Percentiles rank a stretch among this genome's conserved stretches.
These are phyloP conservation scores for Xylocopa sonorina DNA, from an alignment of 1,140 invertebrate species.

Conservation along the genomic window DNA sequence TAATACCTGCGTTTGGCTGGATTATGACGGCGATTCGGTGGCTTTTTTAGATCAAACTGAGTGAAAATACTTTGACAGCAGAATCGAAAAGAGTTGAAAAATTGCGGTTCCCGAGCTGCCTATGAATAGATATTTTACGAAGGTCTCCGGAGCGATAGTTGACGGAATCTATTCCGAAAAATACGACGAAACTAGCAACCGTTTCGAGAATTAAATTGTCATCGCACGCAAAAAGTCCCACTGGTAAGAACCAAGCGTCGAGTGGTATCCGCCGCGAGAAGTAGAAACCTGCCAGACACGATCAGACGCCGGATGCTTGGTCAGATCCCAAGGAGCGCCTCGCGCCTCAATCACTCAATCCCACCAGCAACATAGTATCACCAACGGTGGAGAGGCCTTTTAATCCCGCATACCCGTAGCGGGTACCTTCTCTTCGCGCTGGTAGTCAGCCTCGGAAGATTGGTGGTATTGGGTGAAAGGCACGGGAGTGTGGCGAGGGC, in stretches of 20 bases:
- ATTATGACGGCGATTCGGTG: neutral
- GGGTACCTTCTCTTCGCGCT: conserved; percentile 29
- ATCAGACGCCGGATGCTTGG: neutral
- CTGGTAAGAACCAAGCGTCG: too few relatives aligned
- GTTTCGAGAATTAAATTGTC: too few relatives aligned
- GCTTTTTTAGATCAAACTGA: neutral
- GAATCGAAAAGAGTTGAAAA: too few relatives aligned
- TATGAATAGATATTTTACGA: too few relatives aligned
- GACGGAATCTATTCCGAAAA: too few relatives aligned
- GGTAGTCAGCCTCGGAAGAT: conserved; percentile 65
- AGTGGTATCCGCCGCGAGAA: too few relatives aligned
- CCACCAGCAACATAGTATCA: neutral
- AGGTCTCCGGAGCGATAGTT: too few relatives aligned
- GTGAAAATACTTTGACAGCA: neutral
- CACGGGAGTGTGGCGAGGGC: conserved; percentile 67
- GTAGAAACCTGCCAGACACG: neutral
- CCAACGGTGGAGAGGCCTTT: conserved; percentile 13
- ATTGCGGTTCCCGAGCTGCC: too few relatives aligned
- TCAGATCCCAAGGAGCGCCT: neutral
- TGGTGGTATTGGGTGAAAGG: conserved; percentile 74
- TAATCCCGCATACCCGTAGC: conserved; percentile 9
- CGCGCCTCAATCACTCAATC: conserved; percentile 35
- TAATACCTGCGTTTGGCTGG: neutral
- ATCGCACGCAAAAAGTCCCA: too few relatives aligned
- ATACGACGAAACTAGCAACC: too few relatives aligned